Percentiles rank a stretch among this genome's conserved stretches.
Conservation (phyloP, 2,797 vertebrate genomes). For the Smutsia gigantea region DNA sequence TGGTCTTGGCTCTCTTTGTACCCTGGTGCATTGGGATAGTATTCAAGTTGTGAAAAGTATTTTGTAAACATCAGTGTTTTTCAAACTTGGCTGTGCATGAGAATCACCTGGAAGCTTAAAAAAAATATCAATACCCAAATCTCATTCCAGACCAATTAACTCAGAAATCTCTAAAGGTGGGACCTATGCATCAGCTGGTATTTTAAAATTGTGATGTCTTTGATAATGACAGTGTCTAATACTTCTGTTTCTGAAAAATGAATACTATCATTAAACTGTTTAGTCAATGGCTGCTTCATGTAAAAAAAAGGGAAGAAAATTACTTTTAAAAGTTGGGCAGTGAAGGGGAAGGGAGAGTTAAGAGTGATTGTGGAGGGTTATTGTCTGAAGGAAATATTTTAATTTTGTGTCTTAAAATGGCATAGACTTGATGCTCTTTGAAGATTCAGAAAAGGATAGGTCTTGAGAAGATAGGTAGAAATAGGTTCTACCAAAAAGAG, state of each 20-base stretch:
- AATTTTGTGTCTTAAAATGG: constrained; percentile 5
- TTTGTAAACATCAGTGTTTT: not conserved
- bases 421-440: not conserved
- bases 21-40: not conserved
- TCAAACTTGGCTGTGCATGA: not conserved
- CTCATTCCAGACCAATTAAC: constrained; percentile 19
- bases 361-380: not conserved
- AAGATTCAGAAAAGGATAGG: not conserved
- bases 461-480: not conserved
- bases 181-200: not conserved
- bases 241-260: constrained; percentile 35
- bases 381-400: not conserved
- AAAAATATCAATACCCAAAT: not conserved
- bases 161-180: not conserved
- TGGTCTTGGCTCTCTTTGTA: not conserved
- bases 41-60: not conserved
- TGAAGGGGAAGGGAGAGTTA: not conserved
- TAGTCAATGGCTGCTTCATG: not conserved
- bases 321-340: not conserved
- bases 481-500: not conserved
- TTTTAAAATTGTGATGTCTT: not conserved
- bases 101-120: not conserved
- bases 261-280: not conserved
- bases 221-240: not conserved
- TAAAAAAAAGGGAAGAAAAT: not conserved